Evolutionary conservation across 2,113 vertebrate species (phyloP).

Genomic region (mouse (Mus musculus)): GRCm39 chr5:100936501-100937000

Average conservation of each 20-base stretch:
- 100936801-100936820: neutral
- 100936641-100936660: neutral
- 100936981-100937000: neutral
- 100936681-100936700: neutral
- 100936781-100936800: neutral
- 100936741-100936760: neutral
- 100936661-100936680: neutral
- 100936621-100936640: conserved; percentile 45
- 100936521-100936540: neutral
- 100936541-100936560: neutral
- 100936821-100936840: conserved; percentile 11
- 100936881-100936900: neutral
- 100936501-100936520: neutral
- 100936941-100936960: neutral
- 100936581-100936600: conserved; percentile 31
- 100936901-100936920: neutral
- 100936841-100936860: neutral
- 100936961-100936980: neutral
- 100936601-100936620: neutral
- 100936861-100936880: neutral
- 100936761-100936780: neutral
- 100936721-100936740: neutral
- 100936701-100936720: neutral
- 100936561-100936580: neutral
- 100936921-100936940: neutral